Evolutionary conservation across 2,888 invertebrate species (phyloP).

Genomic region (Morinoia aosen): DNA sequence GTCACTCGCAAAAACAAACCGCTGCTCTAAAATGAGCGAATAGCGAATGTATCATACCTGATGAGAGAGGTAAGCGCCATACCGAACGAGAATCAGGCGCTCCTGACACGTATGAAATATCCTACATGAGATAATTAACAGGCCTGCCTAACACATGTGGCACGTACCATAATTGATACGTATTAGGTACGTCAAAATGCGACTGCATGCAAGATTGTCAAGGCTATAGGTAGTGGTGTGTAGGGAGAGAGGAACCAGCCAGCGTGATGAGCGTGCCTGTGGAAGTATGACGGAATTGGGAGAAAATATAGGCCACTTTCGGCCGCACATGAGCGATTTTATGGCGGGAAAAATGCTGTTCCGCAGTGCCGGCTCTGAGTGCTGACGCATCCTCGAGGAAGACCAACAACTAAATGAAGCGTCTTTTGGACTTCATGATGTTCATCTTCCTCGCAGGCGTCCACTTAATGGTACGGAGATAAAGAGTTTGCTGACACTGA

Average conservation of each 20-base stretch:
- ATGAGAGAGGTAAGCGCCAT: no score
- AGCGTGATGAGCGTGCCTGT: neutral
- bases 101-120: neutral
- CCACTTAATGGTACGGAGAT: neutral
- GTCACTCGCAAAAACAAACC: no score
- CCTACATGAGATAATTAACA: neutral
- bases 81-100: neutral
- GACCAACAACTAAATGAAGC: neutral
- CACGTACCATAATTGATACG: no score
- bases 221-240: neutral
- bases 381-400: neutral
- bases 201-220: neutral
- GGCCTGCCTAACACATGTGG: no score
- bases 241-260: neutral
- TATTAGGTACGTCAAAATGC: no score
- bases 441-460: neutral
- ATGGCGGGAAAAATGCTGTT: slow-evolving; percentile 17
- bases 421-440: neutral
- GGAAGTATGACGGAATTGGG: neutral
- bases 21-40: no score
- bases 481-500: neutral
- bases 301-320: slow-evolving; percentile 34
- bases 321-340: slow-evolving; percentile 14
- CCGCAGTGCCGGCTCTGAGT: neutral
- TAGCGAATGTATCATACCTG: no score